Conservation (phyloP, 2,888 invertebrate genomes). For the Hirtodrosophila histrioides region DNA sequence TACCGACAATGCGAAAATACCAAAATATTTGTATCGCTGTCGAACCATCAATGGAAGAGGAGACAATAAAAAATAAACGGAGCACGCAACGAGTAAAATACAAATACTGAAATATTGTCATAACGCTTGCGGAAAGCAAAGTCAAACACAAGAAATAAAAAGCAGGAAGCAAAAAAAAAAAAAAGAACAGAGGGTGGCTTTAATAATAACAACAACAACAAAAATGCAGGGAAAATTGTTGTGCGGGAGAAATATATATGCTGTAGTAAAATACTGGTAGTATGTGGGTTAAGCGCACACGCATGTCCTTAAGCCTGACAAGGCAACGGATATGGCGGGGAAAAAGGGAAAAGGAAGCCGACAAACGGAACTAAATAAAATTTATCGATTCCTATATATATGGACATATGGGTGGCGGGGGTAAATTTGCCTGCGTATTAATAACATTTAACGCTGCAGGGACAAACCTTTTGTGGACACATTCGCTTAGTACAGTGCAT, state of each 20-base stretch:
- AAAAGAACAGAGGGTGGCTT: constrained; percentile 23
- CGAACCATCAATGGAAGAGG: constrained; percentile 34
- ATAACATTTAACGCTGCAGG: constrained; percentile 44
- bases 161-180: background rate
- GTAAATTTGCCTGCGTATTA: constrained; percentile 42
- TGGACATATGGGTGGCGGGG: constrained; percentile 9
- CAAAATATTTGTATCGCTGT: constrained; percentile 47
- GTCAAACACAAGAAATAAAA: constrained; percentile 36
- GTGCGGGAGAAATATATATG: background rate
- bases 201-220: constrained; percentile 27
- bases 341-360: constrained; percentile 12
- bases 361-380: constrained; percentile 68
- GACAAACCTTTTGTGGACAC: constrained; percentile 14
- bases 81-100: constrained; percentile 51
- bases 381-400: constrained; percentile 64
- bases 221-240: background rate
- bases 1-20: constrained; percentile 29
- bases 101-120: constrained; percentile 60
- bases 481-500: constrained; percentile 39
- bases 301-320: constrained; percentile 52
- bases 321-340: constrained; percentile 13
- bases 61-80: constrained; percentile 19
- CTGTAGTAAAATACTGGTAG: constrained; percentile 24
- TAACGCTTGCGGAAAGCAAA: constrained; percentile 44
- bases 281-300: constrained; percentile 71